A percentile compares a stretch with the other conserved stretches of the same genome.
Evolutionary conservation across 2,113 vertebrate genomes (phyloP).

Genomic region (Formicarius rufipectus): DNA sequence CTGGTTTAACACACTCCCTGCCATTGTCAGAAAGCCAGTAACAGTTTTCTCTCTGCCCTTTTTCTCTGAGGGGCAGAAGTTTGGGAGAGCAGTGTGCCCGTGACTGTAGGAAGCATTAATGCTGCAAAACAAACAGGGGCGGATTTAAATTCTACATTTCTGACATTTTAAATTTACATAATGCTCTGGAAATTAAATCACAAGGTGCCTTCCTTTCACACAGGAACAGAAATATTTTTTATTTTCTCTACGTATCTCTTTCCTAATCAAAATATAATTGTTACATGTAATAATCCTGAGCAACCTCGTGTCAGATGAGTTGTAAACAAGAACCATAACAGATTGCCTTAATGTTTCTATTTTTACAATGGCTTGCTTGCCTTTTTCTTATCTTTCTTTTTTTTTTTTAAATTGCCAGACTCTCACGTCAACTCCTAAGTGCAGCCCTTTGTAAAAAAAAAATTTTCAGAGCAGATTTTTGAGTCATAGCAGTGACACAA

Average conservation of each 20-base stretch:
- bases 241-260: background rate
- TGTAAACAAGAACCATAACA: conserved; percentile 56
- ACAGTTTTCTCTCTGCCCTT: conserved; percentile 75
- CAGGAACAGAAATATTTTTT: background rate
- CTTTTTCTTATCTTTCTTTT: background rate
- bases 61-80: conserved; percentile 73
- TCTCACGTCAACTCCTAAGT: background rate
- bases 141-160: background rate
- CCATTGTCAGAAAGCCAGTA: conserved; percentile 82
- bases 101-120: conserved; percentile 43
- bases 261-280: conserved; percentile 60
- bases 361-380: background rate
- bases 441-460: background rate
- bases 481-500: background rate
- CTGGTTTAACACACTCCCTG: conserved; percentile 86
- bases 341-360: conserved; percentile 41
- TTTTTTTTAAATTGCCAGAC: background rate
- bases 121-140: conserved; percentile 58
- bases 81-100: conserved; percentile 55
- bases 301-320: conserved; percentile 10
- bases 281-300: conserved; percentile 40
- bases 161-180: conserved; percentile 7
- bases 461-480: background rate
- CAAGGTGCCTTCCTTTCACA: background rate
- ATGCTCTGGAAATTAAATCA: conserved; percentile 21